Percentiles rank a stretch among this genome's conserved stretches.
phyloP scores from a whole-genome alignment of 2,888 invertebrate genomes.

The Autographa pulchrina region DNA sequence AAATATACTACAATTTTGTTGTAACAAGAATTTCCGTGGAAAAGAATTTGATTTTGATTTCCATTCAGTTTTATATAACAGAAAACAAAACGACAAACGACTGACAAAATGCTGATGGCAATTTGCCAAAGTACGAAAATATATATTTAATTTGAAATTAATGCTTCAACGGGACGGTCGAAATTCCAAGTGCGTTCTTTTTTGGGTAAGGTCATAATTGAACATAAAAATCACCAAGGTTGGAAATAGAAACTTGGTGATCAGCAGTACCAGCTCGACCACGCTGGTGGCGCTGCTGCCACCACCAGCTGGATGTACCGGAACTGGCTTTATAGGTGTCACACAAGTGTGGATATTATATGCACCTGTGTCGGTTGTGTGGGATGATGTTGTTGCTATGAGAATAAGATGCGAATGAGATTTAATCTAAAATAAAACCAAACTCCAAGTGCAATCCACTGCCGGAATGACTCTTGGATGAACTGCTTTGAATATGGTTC shows the following conservation, averaged over 20 bases:
- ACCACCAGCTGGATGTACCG: neutral
- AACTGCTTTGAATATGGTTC: no score
- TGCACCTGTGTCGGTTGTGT: neutral
- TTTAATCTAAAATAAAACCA: neutral
- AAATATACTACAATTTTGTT: neutral
- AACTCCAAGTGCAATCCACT: no score
- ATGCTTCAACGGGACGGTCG: no score
- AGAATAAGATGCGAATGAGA: neutral
- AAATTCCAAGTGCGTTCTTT: no score
- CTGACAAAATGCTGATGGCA: neutral
- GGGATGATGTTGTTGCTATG: neutral
- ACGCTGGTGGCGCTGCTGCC: neutral
- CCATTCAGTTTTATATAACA: neutral
- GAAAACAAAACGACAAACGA: neutral
- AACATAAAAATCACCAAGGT: neutral
- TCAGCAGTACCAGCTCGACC: neutral
- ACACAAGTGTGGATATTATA: neutral
- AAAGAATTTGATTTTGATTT: neutral
- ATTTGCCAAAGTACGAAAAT: slow-evolving; percentile 2
- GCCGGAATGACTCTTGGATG: no score
- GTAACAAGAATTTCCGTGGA: neutral
- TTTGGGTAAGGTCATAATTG: neutral
- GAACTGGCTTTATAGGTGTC: neutral
- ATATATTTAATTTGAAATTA: neutral
- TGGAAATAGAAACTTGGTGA: neutral